Evolutionary conservation across 2,888 invertebrate genomes (phyloP).

Genomic region (Spodoptera exigua): DNA sequence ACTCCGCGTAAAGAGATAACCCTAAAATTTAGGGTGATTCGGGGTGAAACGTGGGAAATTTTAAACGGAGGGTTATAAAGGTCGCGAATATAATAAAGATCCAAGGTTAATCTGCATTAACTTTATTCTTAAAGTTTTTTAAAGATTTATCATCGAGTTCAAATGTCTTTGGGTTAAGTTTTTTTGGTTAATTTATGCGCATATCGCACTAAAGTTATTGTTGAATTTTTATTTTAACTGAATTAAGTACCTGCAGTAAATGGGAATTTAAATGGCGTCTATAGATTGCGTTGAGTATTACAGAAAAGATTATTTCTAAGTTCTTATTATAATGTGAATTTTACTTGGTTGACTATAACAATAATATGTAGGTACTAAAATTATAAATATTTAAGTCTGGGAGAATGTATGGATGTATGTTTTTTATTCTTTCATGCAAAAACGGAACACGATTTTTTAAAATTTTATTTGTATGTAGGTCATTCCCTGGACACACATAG

Average conservation of each 20-base stretch:
- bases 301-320: constrained; percentile 1
- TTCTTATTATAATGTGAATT: too few relatives aligned
- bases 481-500: too few relatives aligned
- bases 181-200: constrained; percentile 50
- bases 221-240: constrained; percentile 14
- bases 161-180: constrained; percentile 41
- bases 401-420: too few relatives aligned
- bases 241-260: background rate
- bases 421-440: too few relatives aligned
- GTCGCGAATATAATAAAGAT: constrained; percentile 69
- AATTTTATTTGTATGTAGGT: too few relatives aligned
- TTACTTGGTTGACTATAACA: too few relatives aligned
- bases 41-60: constrained; percentile 75
- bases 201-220: constrained; percentile 32
- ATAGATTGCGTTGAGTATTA: background rate
- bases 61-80: constrained; percentile 65
- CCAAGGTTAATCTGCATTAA: constrained; percentile 78
- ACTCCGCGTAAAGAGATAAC: constrained; percentile 78
- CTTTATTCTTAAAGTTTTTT: constrained; percentile 38
- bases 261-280: constrained; percentile 1
- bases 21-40: constrained; percentile 85
- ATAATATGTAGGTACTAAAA: too few relatives aligned
- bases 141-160: constrained; percentile 41
- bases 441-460: too few relatives aligned
- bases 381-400: too few relatives aligned